These are phyloP conservation scores for Tinamus major DNA, from an alignment of 2,797 vertebrate species.

Conservation along the genomic window DNA sequence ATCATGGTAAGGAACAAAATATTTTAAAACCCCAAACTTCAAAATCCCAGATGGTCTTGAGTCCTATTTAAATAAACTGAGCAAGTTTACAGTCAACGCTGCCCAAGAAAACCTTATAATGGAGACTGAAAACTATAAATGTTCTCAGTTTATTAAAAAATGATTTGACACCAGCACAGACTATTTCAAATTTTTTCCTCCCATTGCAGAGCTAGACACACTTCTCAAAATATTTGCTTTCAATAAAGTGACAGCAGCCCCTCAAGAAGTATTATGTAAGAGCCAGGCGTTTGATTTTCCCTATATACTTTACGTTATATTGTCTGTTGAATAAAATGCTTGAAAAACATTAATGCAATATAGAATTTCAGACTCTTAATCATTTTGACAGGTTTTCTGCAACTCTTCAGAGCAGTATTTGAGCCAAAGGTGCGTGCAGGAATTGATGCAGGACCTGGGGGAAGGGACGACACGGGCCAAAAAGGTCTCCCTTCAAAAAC, in stretches of 20 bases:
- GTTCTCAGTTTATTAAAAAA: slow-evolving; percentile 70
- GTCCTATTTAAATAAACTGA: slow-evolving; percentile 29
- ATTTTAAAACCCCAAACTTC: slow-evolving; percentile 51
- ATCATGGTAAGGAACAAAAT: slow-evolving; percentile 13
- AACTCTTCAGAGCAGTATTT: slow-evolving; percentile 44
- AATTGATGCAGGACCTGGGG: not conserved
- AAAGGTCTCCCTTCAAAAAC: slow-evolving; percentile 45
- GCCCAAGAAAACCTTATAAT: slow-evolving; percentile 53
- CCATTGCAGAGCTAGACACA: slow-evolving; percentile 40
- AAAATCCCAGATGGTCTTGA: slow-evolving; percentile 61
- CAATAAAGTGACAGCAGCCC: slow-evolving; percentile 63
- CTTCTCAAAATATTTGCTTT: slow-evolving; percentile 68
- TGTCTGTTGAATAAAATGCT: slow-evolving; percentile 66
- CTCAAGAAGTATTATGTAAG: slow-evolving; percentile 50
- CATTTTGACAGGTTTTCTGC: slow-evolving; percentile 72
- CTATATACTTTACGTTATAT: slow-evolving; percentile 58
- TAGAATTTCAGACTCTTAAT: slow-evolving; percentile 73
- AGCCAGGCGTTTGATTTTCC: slow-evolving; percentile 35
- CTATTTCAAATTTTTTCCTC: slow-evolving; percentile 35
- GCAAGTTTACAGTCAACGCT: slow-evolving; percentile 29
- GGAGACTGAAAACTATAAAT: slow-evolving; percentile 61
- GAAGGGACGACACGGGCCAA: not conserved
- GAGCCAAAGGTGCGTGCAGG: not conserved
- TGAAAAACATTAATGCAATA: slow-evolving; percentile 67
- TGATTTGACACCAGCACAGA: slow-evolving; percentile 62